Base-by-base conservation (phyloP, 2,797 vertebrate species). In the Myotis findleyi region DNA sequence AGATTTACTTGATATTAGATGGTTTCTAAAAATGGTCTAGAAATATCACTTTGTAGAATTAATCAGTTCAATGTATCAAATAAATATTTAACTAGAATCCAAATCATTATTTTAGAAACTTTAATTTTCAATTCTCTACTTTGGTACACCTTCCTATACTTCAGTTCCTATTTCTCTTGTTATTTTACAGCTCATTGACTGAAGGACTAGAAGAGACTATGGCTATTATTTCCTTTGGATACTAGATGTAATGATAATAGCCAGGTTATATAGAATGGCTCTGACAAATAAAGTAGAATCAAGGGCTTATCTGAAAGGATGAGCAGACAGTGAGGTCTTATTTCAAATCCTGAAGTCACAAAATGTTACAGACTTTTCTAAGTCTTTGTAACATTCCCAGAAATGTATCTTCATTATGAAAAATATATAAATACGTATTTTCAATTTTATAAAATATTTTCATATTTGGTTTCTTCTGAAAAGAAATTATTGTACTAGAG, bases 381-480 rank as follows among this genome's bases (percentile, higher is more conserved):
- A 80, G 12, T 64, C 30, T 25, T 83, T 66, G 30, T 59, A 55
- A 76, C 21, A 68, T 36, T 88, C 81, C 11, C 13, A 77, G 75
- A 88, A 91, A 91, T 5, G 33, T 51, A 41, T 73, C 57, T 30
- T 59, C 94, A 95, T 51, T 83, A 68, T 77, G 1, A 86, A 41
- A 94, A 94, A 79, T 76, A 49, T 16, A 8, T 11, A 27, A 3
- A 9, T 7, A 14, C 25, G 6, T 6, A 90, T 95, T 88, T 89
- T 27, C 16, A 93, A 16, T 95, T 96, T 94, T 47, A 14, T 21
- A n/a, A 96, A 68, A 85, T 89, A 83, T 64, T 33, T 87, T 81
- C 12, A 69, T 53, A 9, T 7, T 4, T 93, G 25, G 44, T 76
- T 96, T 94, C 8, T 25, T 94, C 53, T 25, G 51, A 20, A 93